A percentile compares a stretch with the other conserved stretches of the same genome.
Evolutionary conservation across 2,888 invertebrate species (phyloP).

Genomic region (Dasypogon diadema): DNA sequence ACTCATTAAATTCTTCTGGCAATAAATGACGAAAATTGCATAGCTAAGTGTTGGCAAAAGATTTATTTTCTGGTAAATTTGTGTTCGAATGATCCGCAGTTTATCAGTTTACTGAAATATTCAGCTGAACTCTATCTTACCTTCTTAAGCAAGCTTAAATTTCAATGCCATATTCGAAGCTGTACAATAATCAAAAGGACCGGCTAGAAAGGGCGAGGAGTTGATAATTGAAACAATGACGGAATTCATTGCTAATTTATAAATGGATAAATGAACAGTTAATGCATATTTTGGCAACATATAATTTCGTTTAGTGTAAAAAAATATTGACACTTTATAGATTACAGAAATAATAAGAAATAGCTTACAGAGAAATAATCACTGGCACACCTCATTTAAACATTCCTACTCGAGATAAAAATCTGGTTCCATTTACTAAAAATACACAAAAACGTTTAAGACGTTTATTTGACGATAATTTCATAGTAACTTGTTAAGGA

Average conservation of each 20-base stretch:
- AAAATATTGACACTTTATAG: neutral
- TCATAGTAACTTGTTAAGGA: neutral
- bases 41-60: too few relatives aligned
- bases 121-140: too few relatives aligned
- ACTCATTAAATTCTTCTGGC: too few relatives aligned
- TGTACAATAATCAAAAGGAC: too few relatives aligned
- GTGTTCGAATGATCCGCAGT: too few relatives aligned
- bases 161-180: too few relatives aligned
- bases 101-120: too few relatives aligned
- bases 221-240: neutral
- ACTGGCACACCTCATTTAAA: neutral
- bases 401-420: neutral
- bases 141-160: too few relatives aligned
- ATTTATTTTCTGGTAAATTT: too few relatives aligned
- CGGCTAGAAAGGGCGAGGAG: too few relatives aligned
- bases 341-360: neutral
- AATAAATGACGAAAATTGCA: too few relatives aligned
- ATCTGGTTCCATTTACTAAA: neutral
- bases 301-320: conserved; percentile 2
- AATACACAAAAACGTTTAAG: neutral
- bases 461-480: neutral
- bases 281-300: conserved; percentile 33
- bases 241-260: neutral
- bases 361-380: neutral
- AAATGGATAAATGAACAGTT: neutral